Evolutionary conservation across 2,888 invertebrate genomes (phyloP).

Genomic region (Ophonus ardosiacus): DNA sequence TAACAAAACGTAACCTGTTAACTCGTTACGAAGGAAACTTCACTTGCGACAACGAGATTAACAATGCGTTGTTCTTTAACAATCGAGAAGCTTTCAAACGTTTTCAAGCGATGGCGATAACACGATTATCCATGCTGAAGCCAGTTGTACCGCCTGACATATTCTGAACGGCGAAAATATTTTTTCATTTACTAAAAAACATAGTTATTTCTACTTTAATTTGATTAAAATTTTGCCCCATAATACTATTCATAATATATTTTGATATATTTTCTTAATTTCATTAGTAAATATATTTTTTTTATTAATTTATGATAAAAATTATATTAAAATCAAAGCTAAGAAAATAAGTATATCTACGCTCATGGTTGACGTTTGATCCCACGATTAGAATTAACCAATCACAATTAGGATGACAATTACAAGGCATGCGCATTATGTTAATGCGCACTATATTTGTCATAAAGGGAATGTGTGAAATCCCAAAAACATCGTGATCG

Average conservation of each 20-base stretch:
- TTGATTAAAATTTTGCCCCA: background rate
- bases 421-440: conserved; percentile 56
- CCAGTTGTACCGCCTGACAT: conserved; percentile 36
- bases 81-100: conserved; percentile 61
- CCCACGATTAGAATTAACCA: conserved; percentile 23
- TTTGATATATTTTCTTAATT: background rate
- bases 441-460: conserved; percentile 61
- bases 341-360: conserved; percentile 38
- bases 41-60: conserved; percentile 64
- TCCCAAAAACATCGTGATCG: conserved; percentile 59
- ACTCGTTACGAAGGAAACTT: conserved; percentile 65
- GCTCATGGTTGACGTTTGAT: conserved; percentile 45
- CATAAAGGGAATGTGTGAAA: conserved; percentile 62
- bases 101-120: conserved; percentile 60
- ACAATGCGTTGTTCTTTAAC: conserved; percentile 62
- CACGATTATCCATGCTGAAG: conserved; percentile 55
- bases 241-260: background rate
- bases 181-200: conserved; percentile 35
- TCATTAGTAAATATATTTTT: background rate
- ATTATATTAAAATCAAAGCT: background rate
- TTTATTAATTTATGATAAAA: background rate
- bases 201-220: background rate
- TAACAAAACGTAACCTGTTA: conserved; percentile 51
- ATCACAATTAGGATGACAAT: conserved; percentile 39
- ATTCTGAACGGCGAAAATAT: conserved; percentile 46